Evolutionary conservation across 2,797 vertebrate genomes (phyloP).

Genomic region (Mus spretus): DNA sequence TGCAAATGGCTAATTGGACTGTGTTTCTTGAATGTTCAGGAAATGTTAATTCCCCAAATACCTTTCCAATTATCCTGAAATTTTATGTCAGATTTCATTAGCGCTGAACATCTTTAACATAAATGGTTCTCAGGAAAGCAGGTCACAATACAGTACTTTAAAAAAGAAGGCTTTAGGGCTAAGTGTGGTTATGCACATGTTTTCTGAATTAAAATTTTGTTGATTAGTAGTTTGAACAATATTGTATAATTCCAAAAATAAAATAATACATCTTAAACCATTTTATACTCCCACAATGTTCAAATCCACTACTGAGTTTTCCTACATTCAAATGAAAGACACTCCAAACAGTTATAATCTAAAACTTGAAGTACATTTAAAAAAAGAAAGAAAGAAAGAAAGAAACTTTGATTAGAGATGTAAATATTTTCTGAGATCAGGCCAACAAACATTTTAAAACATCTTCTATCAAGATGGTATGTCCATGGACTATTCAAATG

Average conservation of each 20-base stretch:
- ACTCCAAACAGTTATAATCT: neutral
- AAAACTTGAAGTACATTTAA: slow-evolving; percentile 36
- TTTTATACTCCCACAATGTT: slow-evolving; percentile 24
- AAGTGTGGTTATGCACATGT: slow-evolving; percentile 6
- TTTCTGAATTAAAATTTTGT: slow-evolving; percentile 47
- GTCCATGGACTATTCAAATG: slow-evolving; percentile 22
- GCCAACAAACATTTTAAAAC: slow-evolving; percentile 25
- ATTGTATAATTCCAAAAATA: neutral
- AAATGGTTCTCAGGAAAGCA: slow-evolving; percentile 11
- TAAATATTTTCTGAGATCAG: slow-evolving; percentile 31
- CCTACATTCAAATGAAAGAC: slow-evolving; percentile 35
- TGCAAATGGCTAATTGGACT: slow-evolving; percentile 27
- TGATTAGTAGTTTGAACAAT: slow-evolving; percentile 17
- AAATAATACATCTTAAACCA: slow-evolving; percentile 48
- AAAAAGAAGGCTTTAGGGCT: neutral
- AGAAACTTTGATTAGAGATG: neutral
- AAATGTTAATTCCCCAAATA: slow-evolving; percentile 25
- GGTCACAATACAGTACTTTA: slow-evolving; percentile 5
- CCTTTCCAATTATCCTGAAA: slow-evolving; percentile 51
- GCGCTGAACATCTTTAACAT: slow-evolving; percentile 48
- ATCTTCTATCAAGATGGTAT: slow-evolving; percentile 23
- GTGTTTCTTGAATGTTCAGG: slow-evolving; percentile 27
- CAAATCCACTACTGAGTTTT: slow-evolving; percentile 37
- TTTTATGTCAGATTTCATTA: slow-evolving; percentile 48
- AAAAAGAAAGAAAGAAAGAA: too few species aligned